Conservation (phyloP, 2,888 invertebrate species). For the Aphrophora alni region DNA sequence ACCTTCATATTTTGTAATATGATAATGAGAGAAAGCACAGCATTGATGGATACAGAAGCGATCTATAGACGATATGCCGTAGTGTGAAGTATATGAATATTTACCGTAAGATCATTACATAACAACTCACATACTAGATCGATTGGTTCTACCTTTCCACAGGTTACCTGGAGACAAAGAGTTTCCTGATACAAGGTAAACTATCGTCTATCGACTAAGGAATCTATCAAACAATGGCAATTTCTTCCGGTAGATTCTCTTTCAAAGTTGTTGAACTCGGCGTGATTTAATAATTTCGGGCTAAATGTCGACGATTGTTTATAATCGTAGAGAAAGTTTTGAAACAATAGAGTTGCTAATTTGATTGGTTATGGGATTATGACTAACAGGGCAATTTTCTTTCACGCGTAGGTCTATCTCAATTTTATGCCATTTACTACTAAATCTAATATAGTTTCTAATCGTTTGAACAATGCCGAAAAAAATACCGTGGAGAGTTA, state of each 20-base stretch:
- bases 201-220: neutral
- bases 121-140: neutral
- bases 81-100: neutral
- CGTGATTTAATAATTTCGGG: neutral
- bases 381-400: neutral
- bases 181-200: neutral
- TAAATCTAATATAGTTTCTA: too few relatives aligned
- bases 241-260: neutral
- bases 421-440: too few relatives aligned
- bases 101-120: neutral
- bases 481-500: too few relatives aligned
- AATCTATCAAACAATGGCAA: neutral
- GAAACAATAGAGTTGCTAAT: neutral
- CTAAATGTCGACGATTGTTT: neutral
- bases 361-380: neutral
- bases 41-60: neutral
- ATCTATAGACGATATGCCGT: too few relatives aligned
- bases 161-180: neutral
- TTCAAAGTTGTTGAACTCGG: neutral
- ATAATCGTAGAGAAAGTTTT: neutral
- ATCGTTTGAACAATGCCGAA: too few relatives aligned
- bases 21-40: neutral
- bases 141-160: neutral
- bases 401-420: neutral
- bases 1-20: neutral